Conservation (phyloP, 35 echinoderm and acorn worm genomes). For the Holothuria glaberrima region DNA sequence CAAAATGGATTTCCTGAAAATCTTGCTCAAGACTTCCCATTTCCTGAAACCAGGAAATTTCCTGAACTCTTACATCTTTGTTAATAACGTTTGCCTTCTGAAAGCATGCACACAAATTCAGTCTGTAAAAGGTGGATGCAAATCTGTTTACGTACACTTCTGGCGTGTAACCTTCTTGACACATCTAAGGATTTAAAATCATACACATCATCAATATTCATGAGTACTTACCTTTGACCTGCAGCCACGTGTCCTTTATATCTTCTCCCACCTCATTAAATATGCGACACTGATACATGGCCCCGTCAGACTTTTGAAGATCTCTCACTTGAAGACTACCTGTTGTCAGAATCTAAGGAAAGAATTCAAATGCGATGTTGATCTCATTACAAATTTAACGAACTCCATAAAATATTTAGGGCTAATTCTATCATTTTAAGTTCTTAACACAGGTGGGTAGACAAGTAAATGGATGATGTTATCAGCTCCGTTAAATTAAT, state of each 20-base stretch:
- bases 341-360: conserved; percentile 62
- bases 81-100: neutral
- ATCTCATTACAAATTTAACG: too few relatives aligned
- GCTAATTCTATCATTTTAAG: neutral
- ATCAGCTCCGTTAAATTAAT: too few relatives aligned
- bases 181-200: too few relatives aligned
- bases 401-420: neutral
- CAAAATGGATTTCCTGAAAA: too few relatives aligned
- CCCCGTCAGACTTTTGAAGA: conserved; percentile 59
- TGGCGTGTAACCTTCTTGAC: too few relatives aligned
- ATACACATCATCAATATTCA: neutral
- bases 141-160: too few relatives aligned
- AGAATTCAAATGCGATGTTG: neutral
- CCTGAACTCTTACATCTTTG: too few relatives aligned
- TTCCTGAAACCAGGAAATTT: too few relatives aligned
- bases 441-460: too few relatives aligned
- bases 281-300: conserved; percentile 82
- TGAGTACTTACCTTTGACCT: conserved; percentile 73
- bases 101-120: neutral
- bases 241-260: conserved; percentile 71
- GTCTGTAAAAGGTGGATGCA: neutral
- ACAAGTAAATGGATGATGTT: too few relatives aligned
- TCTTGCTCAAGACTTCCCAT: too few relatives aligned
- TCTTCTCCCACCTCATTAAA: conserved; percentile 80
- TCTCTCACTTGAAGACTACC: conserved; percentile 73